A percentile compares a stretch with the other conserved stretches of the same genome.
phyloP scores from a whole-genome alignment of 2,113 vertebrate species.

The Micronisus gabar region DNA sequence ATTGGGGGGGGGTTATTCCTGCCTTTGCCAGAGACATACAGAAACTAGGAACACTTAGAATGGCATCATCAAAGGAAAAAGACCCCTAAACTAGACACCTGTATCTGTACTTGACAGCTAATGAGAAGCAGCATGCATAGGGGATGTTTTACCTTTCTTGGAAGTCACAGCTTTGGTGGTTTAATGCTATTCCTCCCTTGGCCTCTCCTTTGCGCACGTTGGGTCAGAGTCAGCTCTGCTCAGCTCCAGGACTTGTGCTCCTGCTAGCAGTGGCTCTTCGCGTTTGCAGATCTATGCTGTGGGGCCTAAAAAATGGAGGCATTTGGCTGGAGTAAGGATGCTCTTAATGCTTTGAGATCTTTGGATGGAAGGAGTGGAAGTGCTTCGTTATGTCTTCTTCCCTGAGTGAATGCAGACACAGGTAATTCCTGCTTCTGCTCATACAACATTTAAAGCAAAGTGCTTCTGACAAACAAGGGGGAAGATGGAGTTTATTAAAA shows the following conservation, averaged over 20 bases:
- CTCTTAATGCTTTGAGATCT: background rate
- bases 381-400: background rate
- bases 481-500: slow-evolving; percentile 62
- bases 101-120: background rate
- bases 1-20: background rate
- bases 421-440: slow-evolving; percentile 11
- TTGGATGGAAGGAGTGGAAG: background rate
- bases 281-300: background rate
- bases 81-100: background rate
- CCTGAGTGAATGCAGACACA: background rate
- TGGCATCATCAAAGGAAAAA: background rate
- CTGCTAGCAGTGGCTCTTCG: background rate
- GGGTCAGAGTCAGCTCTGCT: background rate
- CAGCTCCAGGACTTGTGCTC: background rate
- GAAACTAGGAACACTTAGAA: background rate
- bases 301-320: background rate
- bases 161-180: background rate
- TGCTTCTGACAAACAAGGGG: slow-evolving; percentile 46
- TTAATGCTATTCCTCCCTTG: background rate
- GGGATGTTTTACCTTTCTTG: background rate
- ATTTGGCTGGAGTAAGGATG: background rate
- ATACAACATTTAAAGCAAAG: slow-evolving; percentile 33
- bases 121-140: background rate
- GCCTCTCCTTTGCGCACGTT: background rate
- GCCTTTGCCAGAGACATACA: background rate